These are phyloP conservation scores for Anas platyrhynchos DNA, from an alignment of 2,113 vertebrate genomes.

Conservation along the genomic window DNA sequence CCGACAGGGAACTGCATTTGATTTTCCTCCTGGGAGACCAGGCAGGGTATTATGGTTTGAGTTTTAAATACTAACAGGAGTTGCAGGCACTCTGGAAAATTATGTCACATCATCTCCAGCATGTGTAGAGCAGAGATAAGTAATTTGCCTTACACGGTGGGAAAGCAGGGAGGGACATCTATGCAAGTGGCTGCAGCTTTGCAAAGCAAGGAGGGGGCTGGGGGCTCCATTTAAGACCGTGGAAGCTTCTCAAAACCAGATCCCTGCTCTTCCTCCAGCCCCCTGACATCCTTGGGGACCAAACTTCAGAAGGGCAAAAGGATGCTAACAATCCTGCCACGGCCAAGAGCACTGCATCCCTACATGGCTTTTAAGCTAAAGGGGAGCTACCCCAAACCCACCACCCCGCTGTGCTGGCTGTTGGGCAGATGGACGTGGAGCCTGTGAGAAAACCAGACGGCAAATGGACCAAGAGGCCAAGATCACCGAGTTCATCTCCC, in stretches of 20 bases:
- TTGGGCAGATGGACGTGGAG: background rate
- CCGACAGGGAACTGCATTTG: background rate
- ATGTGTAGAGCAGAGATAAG: background rate
- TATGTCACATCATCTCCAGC: background rate
- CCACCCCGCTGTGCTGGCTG: background rate
- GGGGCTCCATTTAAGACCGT: background rate
- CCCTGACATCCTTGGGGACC: background rate
- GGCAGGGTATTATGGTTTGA: background rate
- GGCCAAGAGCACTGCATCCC: background rate
- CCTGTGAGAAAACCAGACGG: background rate
- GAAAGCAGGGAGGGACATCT: background rate
- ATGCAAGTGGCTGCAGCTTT: background rate
- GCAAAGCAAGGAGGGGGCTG: background rate
- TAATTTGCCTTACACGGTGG: background rate
- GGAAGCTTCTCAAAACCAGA: background rate
- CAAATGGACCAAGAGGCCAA: background rate
- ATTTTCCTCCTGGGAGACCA: background rate
- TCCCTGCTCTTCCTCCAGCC: background rate
- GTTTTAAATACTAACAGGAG: background rate
- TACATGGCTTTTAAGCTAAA: background rate
- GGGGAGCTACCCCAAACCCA: background rate
- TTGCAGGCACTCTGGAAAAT: background rate
- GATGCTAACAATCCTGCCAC: no score
- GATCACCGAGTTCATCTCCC: conserved; percentile 11
- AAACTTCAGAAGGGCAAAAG: background rate